Percentiles rank a stretch among this genome's conserved stretches.
Conservation (phyloP, 1,140 invertebrate species). For the Drosophila aff. region DNA sequence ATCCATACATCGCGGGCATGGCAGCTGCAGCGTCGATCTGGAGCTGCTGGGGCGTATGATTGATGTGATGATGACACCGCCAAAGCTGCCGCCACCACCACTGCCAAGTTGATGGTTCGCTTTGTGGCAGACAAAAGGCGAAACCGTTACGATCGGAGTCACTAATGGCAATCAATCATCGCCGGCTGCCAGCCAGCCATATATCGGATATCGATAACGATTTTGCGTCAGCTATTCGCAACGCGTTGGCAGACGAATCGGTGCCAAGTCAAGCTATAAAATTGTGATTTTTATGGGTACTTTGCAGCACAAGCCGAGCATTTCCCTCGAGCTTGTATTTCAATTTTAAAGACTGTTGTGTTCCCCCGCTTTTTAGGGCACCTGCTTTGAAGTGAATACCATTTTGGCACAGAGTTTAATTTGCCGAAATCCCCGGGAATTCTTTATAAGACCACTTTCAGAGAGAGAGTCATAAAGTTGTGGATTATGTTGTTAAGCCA, state of each 20-base stretch:
- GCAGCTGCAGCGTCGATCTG: slow-evolving; percentile 36
- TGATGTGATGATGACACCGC: slow-evolving; percentile 66
- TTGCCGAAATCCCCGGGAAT: slow-evolving; percentile 15
- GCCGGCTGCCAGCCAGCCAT: slow-evolving; percentile 24
- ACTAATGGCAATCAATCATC: slow-evolving; percentile 71
- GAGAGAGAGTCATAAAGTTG: slow-evolving; percentile 9
- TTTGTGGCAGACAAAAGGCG: slow-evolving; percentile 46
- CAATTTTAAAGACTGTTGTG: slow-evolving; percentile 14
- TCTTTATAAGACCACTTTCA: slow-evolving; percentile 28
- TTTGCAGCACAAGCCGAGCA: slow-evolving; percentile 25
- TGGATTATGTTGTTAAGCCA: slow-evolving; percentile 13
- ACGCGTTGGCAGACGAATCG: slow-evolving; percentile 72
- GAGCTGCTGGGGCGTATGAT: slow-evolving; percentile 62
- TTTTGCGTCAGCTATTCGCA: slow-evolving; percentile 16
- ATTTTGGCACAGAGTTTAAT: slow-evolving; percentile 43
- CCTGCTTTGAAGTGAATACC: slow-evolving; percentile 39
- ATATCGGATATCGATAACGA: slow-evolving; percentile 33
- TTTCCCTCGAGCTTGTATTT: slow-evolving; percentile 36
- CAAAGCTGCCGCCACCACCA: slow-evolving; percentile 8
- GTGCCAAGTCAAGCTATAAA: slow-evolving; percentile 66
- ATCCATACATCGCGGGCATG: slow-evolving; percentile 11
- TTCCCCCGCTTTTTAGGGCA: slow-evolving; percentile 23
- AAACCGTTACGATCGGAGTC: slow-evolving; percentile 58
- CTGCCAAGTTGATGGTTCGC: slow-evolving; percentile 42
- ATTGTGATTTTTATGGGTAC: slow-evolving; percentile 64